Percentiles rank a stretch among this genome's conserved stretches.
phyloP scores from a whole-genome alignment of 2,888 invertebrate genomes.

The Patella caerulea region DNA sequence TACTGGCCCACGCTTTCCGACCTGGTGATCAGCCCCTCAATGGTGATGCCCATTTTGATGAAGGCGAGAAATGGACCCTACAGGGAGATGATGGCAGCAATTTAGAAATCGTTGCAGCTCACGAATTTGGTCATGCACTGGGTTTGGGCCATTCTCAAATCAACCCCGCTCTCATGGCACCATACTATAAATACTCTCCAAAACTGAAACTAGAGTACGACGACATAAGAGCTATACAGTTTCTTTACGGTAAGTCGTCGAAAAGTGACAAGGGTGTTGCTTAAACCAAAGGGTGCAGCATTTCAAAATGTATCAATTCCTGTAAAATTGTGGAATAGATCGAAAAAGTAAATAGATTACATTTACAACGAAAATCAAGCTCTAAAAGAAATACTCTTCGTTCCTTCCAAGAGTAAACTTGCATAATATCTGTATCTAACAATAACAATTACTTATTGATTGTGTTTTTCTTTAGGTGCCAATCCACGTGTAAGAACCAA shows the following conservation, averaged over 20 bases:
- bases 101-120: constrained; percentile 64
- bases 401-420: not conserved
- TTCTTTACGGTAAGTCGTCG: constrained; percentile 65
- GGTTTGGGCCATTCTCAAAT: constrained; percentile 67
- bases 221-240: constrained; percentile 63
- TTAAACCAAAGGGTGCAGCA: too few species aligned
- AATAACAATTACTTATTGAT: not conserved
- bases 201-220: constrained; percentile 56
- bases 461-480: not conserved
- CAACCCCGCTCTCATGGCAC: constrained; percentile 64
- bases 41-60: constrained; percentile 69
- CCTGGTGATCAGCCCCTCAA: constrained; percentile 49
- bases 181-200: constrained; percentile 56
- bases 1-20: constrained; percentile 66
- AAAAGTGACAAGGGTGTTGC: too few species aligned
- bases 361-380: too few species aligned
- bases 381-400: not conserved
- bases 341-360: too few species aligned
- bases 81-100: constrained; percentile 45
- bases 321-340: too few species aligned
- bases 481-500: constrained; percentile 15
- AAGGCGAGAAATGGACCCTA: constrained; percentile 65
- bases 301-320: too few species aligned
- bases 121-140: constrained; percentile 69
- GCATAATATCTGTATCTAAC: not conserved